phyloP scores from a whole-genome alignment of 92 coral and sea anemone species.

The Chrysogorgia sp. region DNA sequence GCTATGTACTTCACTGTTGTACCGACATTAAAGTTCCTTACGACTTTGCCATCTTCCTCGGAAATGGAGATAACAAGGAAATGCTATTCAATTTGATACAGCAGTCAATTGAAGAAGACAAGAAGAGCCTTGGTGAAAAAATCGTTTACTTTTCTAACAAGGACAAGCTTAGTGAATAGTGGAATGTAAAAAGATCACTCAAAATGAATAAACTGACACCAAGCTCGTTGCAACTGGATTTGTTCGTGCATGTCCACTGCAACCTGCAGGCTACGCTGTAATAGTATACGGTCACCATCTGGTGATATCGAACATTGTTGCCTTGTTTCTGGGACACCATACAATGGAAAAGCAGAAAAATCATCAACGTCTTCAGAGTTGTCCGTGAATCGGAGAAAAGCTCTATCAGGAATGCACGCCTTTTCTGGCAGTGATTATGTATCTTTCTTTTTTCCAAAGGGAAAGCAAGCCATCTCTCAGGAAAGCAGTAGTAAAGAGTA shows the following conservation, averaged over 20 bases:
- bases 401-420: constrained; percentile 11
- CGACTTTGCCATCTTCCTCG: constrained; percentile 11
- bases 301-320: constrained; percentile 23
- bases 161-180: too few relatives aligned
- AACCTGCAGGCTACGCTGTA: background rate
- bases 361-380: background rate
- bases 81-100: constrained; percentile 21
- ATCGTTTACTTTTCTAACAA: background rate
- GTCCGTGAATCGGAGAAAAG: background rate
- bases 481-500: constrained; percentile 3
- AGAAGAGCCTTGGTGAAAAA: background rate
- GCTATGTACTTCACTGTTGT: too few relatives aligned
- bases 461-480: constrained; percentile 22
- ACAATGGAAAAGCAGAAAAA: constrained; percentile 1
- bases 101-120: background rate
- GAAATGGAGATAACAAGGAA: constrained; percentile 33
- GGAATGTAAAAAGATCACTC: background rate
- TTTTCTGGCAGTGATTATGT: constrained; percentile 34
- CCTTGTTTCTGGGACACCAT: constrained; percentile 13
- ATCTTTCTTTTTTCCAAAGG: constrained; percentile 14
- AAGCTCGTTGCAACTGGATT: background rate
- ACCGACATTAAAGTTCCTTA: constrained; percentile 31
- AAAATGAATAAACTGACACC: background rate
- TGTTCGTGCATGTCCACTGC: background rate
- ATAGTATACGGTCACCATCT: constrained; percentile 19